Evolutionary conservation across 1,140 invertebrate genomes (phyloP), one percentile per base, ranked within the genome.

Genomic region (Zelostemma sp.): DNA sequence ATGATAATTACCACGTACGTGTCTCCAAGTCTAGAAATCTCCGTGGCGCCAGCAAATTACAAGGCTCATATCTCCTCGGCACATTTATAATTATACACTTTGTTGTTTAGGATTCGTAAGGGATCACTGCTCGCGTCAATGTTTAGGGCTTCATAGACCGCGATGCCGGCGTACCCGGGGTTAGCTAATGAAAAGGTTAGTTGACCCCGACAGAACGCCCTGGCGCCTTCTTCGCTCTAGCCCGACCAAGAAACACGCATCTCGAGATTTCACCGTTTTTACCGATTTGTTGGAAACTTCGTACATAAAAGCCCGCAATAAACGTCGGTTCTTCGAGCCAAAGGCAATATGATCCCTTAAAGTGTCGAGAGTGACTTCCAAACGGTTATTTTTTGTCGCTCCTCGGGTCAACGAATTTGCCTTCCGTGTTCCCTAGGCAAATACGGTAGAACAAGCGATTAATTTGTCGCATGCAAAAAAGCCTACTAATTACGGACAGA

Each of bases 151-250:
- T 79, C 78, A 75, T 77, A 76, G 79, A 53, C 59, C 73, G 73
- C 74, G 75, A 72, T 63, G 71, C 11, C 74, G 74, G 72, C 72
- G 41, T 17, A 51, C 66, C 54, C 61, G 58, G 63, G 68, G 65
- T 74, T 72, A 71, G 74, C 81, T 83, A 84, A 85, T 84, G 83
- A 85, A 85, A 85, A 83, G 83, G 81, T 85, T 85, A 83, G 66
- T 85, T 83, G 80, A 85, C 81, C 82, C 80, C 76, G 72, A 56
- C 72, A 82, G 70, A 84, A 83, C 81, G 81, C 80, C 80, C 81
- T 83, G 80, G 80, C 82, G 80, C 82, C 81, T 83, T 73, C 74
- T 76, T 72, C 58, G 57, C 67, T 64, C 31, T 40, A 21, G 31
- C 53, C 57, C 33, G 35, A 28, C 53, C 38, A 45, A 18, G 4